Percentiles rank a stretch among this genome's conserved stretches.
Conservation (phyloP, 2,888 invertebrate genomes). For the Osedax fenrisi region DNA sequence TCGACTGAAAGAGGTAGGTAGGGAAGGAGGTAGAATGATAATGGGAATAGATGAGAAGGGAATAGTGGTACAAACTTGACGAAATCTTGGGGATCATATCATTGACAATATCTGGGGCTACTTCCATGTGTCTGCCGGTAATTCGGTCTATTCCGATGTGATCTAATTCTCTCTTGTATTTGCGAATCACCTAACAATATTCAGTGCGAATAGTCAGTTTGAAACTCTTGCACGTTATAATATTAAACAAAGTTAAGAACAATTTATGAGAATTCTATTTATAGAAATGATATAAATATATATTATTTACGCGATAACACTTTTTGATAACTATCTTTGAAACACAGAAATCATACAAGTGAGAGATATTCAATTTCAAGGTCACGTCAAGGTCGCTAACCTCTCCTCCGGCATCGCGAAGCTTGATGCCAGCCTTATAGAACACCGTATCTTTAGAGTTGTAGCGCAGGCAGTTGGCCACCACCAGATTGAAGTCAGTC, state of each 20-base stretch:
- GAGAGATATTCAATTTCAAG: too few relatives aligned
- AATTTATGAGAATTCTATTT: background rate
- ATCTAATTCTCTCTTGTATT: background rate
- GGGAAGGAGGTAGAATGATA: too few relatives aligned
- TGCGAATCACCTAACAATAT: background rate
- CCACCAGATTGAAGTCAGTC: slow-evolving; percentile 84
- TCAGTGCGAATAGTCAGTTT: too few relatives aligned
- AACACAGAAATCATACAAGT: too few relatives aligned
- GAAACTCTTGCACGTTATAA: background rate
- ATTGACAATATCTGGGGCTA: background rate
- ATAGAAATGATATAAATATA: too few relatives aligned
- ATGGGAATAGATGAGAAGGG: background rate
- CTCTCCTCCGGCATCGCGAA: slow-evolving; percentile 58
- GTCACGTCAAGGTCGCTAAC: too few relatives aligned
- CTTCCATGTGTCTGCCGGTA: background rate
- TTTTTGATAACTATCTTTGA: too few relatives aligned
- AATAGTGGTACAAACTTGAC: background rate
- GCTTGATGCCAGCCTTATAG: slow-evolving; percentile 74
- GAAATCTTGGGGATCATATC: background rate
- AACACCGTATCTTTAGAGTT: slow-evolving; percentile 89
- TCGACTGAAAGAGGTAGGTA: background rate
- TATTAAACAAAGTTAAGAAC: background rate
- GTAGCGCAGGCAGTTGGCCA: slow-evolving; percentile 83
- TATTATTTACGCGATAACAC: too few relatives aligned
- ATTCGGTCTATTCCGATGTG: background rate